Conservation (phyloP, 2,888 invertebrate species). For the Meghimatium bilineatum region DNA sequence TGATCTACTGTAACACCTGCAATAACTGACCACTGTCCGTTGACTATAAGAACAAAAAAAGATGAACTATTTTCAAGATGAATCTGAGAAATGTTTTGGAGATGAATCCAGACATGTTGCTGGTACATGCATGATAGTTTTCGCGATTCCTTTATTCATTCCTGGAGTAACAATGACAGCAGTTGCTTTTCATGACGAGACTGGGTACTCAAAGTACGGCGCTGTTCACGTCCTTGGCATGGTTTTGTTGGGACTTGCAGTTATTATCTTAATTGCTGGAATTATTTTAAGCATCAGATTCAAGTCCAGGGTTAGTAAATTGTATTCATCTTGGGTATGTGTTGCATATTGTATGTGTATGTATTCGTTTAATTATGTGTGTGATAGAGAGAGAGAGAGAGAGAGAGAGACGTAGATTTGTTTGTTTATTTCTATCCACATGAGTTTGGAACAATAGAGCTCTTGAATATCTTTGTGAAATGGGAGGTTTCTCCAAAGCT, state of each 20-base stretch:
- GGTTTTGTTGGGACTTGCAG: conserved; percentile 46
- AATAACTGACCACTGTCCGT: too few species aligned
- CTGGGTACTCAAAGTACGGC: conserved; percentile 55
- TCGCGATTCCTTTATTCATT: conserved; percentile 58
- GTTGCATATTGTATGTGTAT: not conserved
- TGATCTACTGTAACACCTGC: too few species aligned
- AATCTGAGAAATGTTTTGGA: not conserved
- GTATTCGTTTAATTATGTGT: not conserved
- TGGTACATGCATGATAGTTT: conserved; percentile 60
- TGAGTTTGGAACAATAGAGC: too few species aligned
- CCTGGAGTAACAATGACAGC: conserved; percentile 61
- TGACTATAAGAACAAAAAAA: not conserved
- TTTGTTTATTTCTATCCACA: too few species aligned
- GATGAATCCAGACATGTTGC: conserved; percentile 51
- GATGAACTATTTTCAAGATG: not conserved
- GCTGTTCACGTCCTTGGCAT: conserved; percentile 56
- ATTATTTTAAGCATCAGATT: conserved; percentile 45
- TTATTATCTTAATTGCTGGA: conserved; percentile 50
- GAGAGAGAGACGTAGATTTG: too few species aligned
- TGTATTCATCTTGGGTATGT: not conserved
- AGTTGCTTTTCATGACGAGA: conserved; percentile 58
- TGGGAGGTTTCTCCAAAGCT: too few species aligned
- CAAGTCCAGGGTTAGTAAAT: conserved; percentile 39
- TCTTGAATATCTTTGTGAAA: too few species aligned
- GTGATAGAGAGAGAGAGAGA: too few species aligned